phyloP scores from a whole-genome alignment of 2,888 invertebrate species.

The Mellilla xanthometata region DNA sequence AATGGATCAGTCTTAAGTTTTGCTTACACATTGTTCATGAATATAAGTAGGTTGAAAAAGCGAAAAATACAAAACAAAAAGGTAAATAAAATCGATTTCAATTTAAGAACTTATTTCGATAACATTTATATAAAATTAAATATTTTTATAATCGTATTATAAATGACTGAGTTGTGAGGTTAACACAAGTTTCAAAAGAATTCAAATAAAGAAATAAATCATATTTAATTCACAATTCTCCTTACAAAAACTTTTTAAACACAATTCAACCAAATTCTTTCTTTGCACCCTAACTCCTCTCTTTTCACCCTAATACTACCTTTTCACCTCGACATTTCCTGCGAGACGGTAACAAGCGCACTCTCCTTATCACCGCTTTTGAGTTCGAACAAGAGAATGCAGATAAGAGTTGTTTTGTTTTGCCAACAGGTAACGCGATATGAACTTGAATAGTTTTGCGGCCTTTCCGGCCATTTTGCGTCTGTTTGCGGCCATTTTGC shows the following conservation, averaged over 20 bases:
- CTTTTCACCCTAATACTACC: constrained; percentile 5
- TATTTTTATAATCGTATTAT: too few relatives aligned
- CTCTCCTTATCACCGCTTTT: constrained; percentile 22
- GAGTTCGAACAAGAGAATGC: constrained; percentile 15
- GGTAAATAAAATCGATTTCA: too few relatives aligned
- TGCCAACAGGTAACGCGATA: constrained; percentile 61
- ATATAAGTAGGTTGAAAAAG: too few relatives aligned
- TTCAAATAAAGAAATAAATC: too few relatives aligned
- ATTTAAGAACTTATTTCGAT: too few relatives aligned
- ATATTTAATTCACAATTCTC: too few relatives aligned
- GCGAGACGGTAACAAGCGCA: constrained; percentile 24
- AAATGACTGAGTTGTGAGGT: too few relatives aligned
- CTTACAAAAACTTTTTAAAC: not conserved
- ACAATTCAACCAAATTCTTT: constrained; percentile 1
- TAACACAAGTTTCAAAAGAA: too few relatives aligned
- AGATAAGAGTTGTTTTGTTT: constrained; percentile 35
- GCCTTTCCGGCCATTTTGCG: constrained; percentile 35
- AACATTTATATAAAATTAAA: too few relatives aligned
- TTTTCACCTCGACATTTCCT: constrained; percentile 14
- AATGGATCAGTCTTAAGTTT: too few relatives aligned
- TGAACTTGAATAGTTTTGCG: constrained; percentile 58
- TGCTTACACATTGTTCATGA: too few relatives aligned
- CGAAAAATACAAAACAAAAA: too few relatives aligned
- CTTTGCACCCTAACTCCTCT: constrained; percentile 5
- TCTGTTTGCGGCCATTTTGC: constrained; percentile 36